Percentiles rank a stretch among this genome's conserved stretches.
Conservation (phyloP, 2,113 vertebrate species). For the Burhinus bistriatus region DNA sequence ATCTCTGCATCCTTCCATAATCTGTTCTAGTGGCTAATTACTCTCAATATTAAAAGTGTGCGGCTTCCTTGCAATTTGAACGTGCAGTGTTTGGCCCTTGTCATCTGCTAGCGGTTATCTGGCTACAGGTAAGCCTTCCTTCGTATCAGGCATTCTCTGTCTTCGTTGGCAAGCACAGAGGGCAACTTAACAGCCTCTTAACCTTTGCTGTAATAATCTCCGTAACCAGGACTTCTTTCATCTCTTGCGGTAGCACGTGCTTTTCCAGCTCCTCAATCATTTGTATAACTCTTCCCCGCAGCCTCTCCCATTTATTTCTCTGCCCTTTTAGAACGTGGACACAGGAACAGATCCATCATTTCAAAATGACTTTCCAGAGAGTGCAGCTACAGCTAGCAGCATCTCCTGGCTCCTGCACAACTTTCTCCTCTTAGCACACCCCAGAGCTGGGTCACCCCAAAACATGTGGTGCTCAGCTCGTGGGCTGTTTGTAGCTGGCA, state of each 20-base stretch:
- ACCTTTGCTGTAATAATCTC: not conserved
- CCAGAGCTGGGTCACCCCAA: not conserved
- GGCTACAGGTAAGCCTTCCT: not conserved
- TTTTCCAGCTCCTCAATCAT: not conserved
- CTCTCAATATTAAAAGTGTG: accelerated
- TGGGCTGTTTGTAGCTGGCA: not conserved
- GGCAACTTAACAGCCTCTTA: not conserved
- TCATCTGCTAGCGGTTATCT: not conserved
- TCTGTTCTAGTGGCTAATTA: not conserved
- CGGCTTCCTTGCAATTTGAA: not conserved
- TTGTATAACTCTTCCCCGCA: not conserved
- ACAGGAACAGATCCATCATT: not conserved
- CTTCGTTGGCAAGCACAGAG: not conserved
- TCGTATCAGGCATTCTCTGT: not conserved
- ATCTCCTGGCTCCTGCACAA: accelerated
- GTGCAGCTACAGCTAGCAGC: not conserved
- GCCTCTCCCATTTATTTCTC: not conserved
- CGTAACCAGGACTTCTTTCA: not conserved
- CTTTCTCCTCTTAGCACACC: not conserved
- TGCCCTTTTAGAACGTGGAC: not conserved
- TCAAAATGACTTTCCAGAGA: not conserved
- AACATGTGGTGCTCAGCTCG: accelerated
- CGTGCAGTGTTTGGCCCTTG: not conserved
- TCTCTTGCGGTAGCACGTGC: accelerated
- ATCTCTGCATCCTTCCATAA: not conserved